phyloP scores from a whole-genome alignment of 2,888 invertebrate genomes.

The Cryptus armator region DNA sequence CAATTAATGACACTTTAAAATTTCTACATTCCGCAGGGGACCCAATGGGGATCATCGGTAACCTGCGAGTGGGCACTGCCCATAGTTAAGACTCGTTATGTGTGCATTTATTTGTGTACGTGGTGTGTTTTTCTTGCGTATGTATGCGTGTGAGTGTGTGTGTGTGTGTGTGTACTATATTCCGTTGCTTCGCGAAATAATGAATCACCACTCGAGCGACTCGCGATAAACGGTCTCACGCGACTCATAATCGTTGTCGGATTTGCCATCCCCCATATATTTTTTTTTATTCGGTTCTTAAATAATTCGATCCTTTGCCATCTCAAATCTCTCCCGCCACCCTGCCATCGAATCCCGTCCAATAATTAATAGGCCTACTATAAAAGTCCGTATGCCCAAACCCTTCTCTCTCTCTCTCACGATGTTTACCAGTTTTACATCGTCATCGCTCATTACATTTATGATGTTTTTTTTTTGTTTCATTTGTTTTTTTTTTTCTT shows the following conservation, averaged over 20 bases:
- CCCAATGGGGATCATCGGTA: constrained; percentile 69
- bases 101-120: constrained; percentile 34
- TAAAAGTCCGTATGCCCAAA: constrained; percentile 70
- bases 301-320: constrained; percentile 75
- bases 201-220: constrained; percentile 69
- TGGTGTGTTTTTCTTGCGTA: constrained; percentile 10
- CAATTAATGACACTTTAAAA: constrained; percentile 83
- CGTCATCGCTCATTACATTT: constrained; percentile 74
- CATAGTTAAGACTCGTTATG: constrained; percentile 71
- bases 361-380: constrained; percentile 70
- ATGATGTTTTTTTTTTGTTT: constrained; percentile 52
- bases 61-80: constrained; percentile 80
- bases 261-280: constrained; percentile 58
- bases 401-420: constrained; percentile 22
- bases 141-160: constrained; percentile 13
- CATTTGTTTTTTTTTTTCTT: constrained; percentile 55
- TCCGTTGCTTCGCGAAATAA: constrained; percentile 68
- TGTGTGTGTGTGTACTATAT: constrained; percentile 56
- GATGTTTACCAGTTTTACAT: constrained; percentile 74
- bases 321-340: constrained; percentile 78
- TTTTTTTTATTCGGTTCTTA: constrained; percentile 69
- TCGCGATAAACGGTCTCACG: constrained; percentile 72
- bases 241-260: constrained; percentile 66
- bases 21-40: constrained; percentile 82
- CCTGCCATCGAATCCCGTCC: constrained; percentile 69